Evolutionary conservation across 2,797 vertebrate genomes (phyloP).

Genomic region (Manis crassicaudata): DNA sequence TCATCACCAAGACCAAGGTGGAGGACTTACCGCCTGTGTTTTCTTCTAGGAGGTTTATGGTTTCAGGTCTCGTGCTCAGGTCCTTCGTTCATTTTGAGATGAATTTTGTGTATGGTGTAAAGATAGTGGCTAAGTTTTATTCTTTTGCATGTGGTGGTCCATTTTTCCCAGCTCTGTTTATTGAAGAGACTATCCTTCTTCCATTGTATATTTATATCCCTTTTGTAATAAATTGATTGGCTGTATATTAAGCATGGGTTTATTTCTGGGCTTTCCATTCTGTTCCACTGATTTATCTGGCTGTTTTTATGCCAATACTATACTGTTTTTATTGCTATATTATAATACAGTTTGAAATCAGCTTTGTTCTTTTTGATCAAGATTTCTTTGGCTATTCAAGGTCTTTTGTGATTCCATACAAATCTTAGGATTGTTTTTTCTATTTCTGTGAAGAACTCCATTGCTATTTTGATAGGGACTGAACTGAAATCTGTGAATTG

Average conservation of each 20-base stretch:
- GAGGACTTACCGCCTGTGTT: neutral
- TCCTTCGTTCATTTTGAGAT: constrained; percentile 1
- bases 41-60: neutral
- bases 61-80: neutral
- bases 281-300: neutral
- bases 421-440: neutral
- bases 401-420: neutral
- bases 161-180: neutral
- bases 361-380: neutral
- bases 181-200: neutral
- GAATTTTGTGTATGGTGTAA: neutral
- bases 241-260: neutral
- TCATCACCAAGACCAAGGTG: neutral
- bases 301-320: neutral
- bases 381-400: neutral
- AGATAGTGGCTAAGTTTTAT: neutral
- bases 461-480: neutral
- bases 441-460: neutral
- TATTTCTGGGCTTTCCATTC: neutral
- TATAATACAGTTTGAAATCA: neutral
- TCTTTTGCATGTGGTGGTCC: neutral
- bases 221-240: neutral
- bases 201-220: neutral
- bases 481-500: neutral
- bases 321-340: neutral